Evolutionary conservation across 2,113 vertebrate genomes (phyloP).

Genomic region (Bagarius yarrelli): DNA sequence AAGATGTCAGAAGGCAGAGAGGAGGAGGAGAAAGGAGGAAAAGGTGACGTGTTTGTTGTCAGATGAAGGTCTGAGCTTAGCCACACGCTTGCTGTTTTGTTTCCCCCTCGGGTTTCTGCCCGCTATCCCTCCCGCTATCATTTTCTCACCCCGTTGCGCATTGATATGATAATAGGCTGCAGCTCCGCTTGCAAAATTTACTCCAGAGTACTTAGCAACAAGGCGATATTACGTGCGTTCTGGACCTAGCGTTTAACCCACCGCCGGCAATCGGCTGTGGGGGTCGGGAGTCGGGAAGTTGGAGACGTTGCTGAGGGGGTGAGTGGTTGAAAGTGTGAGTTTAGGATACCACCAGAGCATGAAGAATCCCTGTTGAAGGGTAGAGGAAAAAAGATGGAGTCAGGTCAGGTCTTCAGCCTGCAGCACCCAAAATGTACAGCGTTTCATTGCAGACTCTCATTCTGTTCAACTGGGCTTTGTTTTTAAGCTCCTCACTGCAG

Average conservation of each 20-base stretch:
- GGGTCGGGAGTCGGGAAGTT: slow-evolving; percentile 50
- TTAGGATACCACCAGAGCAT: slow-evolving; percentile 63
- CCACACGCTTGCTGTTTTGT: slow-evolving; percentile 61
- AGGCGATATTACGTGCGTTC: slow-evolving; percentile 69
- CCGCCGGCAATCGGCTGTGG: slow-evolving; percentile 64
- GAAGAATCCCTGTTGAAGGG: slow-evolving; percentile 61
- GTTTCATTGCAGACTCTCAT: background rate
- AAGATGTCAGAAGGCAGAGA: slow-evolving; percentile 29
- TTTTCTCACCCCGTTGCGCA: slow-evolving; percentile 33
- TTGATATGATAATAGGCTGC: slow-evolving; percentile 73
- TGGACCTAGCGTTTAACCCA: slow-evolving; percentile 68
- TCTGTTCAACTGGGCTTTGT: slow-evolving; percentile 14
- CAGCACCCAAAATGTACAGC: slow-evolving; percentile 48
- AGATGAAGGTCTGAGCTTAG: slow-evolving; percentile 63
- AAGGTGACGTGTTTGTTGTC: slow-evolving; percentile 52
- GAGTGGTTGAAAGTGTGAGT: slow-evolving; percentile 64
- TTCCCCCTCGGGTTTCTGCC: slow-evolving; percentile 43
- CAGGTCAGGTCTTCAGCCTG: slow-evolving; percentile 37
- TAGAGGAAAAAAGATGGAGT: slow-evolving; percentile 60
- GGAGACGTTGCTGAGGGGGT: slow-evolving; percentile 57
- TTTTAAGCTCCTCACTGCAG: slow-evolving; percentile 29
- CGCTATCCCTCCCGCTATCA: slow-evolving; percentile 17
- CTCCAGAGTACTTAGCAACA: slow-evolving; percentile 73
- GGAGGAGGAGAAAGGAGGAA: slow-evolving; percentile 4
- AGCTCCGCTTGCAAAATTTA: slow-evolving; percentile 75